Evolutionary conservation across 2,113 vertebrate genomes (phyloP).

Genomic region (Bothrops jararaca): DNA sequence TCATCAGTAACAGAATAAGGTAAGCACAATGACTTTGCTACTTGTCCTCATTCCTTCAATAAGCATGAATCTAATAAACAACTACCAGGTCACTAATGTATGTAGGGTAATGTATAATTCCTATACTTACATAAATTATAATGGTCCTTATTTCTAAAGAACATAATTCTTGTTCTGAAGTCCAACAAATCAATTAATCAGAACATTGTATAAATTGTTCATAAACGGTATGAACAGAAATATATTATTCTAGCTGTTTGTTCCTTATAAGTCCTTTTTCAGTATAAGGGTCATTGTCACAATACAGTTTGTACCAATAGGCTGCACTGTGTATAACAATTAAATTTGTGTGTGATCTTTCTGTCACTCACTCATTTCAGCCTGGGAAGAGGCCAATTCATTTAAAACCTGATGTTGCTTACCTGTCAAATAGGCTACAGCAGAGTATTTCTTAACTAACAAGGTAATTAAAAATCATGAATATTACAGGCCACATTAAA

Average conservation of each 20-base stretch:
- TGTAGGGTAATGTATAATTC: not conserved
- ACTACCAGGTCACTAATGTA: not conserved
- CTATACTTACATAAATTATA: not conserved
- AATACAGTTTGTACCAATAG: not conserved
- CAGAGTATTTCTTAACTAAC: conserved; percentile 67
- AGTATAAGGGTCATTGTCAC: not conserved
- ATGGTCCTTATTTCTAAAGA: not conserved
- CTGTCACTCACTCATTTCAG: conserved; percentile 47
- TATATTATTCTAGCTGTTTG: not conserved
- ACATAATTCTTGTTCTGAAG: not conserved
- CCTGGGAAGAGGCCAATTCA: conserved; percentile 58
- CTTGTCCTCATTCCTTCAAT: not conserved
- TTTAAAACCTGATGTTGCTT: conserved; percentile 59
- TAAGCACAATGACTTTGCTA: not conserved
- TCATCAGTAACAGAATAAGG: not conserved
- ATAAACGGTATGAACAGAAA: not conserved
- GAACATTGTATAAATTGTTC: not conserved
- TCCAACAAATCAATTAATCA: conserved; percentile 13
- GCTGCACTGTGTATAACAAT: not conserved
- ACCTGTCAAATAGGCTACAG: conserved; percentile 57
- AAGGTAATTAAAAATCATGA: conserved; percentile 70
- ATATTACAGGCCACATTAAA: conserved; percentile 67
- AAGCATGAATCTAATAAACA: not conserved
- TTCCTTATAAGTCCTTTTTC: not conserved
- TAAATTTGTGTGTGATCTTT: not conserved